Evolutionary conservation across 2,888 invertebrate species (phyloP).

Genomic region (Labia minor): DNA sequence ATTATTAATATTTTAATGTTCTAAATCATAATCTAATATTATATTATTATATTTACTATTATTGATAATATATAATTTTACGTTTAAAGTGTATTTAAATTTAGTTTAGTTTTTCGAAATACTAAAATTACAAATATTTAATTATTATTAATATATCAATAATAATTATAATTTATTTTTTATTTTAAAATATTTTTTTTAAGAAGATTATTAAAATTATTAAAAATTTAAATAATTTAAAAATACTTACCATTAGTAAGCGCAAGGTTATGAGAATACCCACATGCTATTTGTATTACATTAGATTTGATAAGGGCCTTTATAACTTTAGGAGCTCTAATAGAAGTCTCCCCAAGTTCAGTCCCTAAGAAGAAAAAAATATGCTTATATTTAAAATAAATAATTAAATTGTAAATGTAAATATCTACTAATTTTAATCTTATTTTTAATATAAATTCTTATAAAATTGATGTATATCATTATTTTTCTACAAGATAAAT

Average conservation of each 20-base stretch:
- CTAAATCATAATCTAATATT: too few species aligned
- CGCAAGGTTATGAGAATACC: conserved; percentile 71
- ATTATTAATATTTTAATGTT: too few species aligned
- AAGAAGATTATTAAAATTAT: conserved; percentile 23
- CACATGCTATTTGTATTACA: conserved; percentile 78
- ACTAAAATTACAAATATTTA: too few species aligned
- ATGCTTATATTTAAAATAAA: not conserved
- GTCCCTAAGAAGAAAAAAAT: conserved; percentile 17
- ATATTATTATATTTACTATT: too few species aligned
- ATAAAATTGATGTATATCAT: too few species aligned
- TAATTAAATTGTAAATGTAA: not conserved
- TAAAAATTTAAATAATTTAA: not conserved
- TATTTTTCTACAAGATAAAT: too few species aligned
- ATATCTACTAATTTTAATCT: not conserved
- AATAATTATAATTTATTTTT: too few species aligned
- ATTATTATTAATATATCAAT: too few species aligned
- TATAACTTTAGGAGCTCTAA: conserved; percentile 61
- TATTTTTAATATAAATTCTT: not conserved
- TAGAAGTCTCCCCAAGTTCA: conserved; percentile 29
- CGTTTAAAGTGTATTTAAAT: too few species aligned
- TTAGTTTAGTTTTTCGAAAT: too few species aligned
- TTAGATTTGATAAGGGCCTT: conserved; percentile 56
- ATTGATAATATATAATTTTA: too few species aligned
- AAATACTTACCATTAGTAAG: conserved; percentile 63
- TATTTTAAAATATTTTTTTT: too few species aligned